Base-by-base conservation (phyloP, 2,797 vertebrate species). In the Mergus octosetaceus region DNA sequence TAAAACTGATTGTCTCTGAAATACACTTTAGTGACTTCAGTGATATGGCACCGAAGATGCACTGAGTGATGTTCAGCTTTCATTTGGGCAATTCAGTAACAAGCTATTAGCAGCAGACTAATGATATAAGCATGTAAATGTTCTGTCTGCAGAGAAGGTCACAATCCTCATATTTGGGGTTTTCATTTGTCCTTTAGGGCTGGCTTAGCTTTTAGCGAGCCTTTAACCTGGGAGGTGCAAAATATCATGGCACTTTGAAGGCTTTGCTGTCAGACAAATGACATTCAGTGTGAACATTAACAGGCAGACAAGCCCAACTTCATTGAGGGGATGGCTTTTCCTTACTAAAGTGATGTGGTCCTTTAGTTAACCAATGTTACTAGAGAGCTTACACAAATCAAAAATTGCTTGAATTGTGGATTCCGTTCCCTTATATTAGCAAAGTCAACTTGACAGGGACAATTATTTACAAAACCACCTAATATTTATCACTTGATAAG, bases 71-170 rank as follows among this genome's bases (percentile, higher is more conserved):
- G 3, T 34, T 41, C 75, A 65, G 32, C 38, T 65, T 80, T 88
- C 34, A 1, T 74, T 78, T 54, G 43, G 56, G 65, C 65, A 60
- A 15, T 1, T 65, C 57, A 60, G 43, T 49, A 24, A 45, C 75
- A 72, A 47, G 45, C 57, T 56, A 32, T 32, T 60, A 77, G 77
- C 74, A 66, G 45, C 17, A 75, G 69, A 32, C 32, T 81, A 49
- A 15, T 60, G 89, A 54, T 0, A 0, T 36, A 38, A 6, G 36
- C 41, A 41, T 0, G 0, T 66, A 83, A 68, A 64, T 51, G 24
- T 65, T 93, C 71, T 75, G n/a, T 91, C 61, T 76, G 13, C 6
- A 17, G n/a, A 73, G 58, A 54, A 73, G 58, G 85, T 65, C 8
- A 2, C 0, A 0, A 24, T 73, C 21, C n/a, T 72, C 54, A 2